Conservation (phyloP, 2,113 vertebrate species). For the Raphicerus campestris region DNA sequence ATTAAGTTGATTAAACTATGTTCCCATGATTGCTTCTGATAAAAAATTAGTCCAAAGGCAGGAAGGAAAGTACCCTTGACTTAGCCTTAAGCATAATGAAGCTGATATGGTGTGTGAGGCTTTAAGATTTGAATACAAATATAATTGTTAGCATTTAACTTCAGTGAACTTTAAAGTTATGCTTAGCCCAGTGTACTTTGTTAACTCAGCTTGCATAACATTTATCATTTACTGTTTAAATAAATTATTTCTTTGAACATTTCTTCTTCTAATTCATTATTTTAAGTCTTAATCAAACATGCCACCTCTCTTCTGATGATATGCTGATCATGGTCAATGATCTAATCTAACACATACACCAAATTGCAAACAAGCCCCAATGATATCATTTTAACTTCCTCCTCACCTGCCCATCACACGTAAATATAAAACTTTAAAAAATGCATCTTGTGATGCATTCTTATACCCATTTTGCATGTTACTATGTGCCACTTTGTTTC, state of each 20-base stretch:
- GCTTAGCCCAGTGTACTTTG: neutral
- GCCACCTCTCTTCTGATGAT: neutral
- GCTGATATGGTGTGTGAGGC: neutral
- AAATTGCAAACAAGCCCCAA: neutral
- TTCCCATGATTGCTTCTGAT: neutral
- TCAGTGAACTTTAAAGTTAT: neutral
- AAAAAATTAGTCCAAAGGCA: neutral
- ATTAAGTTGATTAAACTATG: neutral
- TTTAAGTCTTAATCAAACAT: neutral
- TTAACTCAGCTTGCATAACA: neutral
- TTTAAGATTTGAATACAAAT: neutral
- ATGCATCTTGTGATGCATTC: neutral
- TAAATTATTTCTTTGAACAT: neutral
- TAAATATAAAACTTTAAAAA: neutral
- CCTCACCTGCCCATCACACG: neutral
- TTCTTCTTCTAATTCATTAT: neutral
- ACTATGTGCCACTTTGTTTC: neutral
- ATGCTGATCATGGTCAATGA: neutral
- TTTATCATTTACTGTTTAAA: neutral
- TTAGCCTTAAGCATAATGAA: neutral
- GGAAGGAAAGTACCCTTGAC: neutral
- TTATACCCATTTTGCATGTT: neutral
- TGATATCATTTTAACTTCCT: neutral
- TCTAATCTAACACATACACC: neutral
- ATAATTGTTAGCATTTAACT: neutral